Evolutionary conservation across 2,888 invertebrate genomes (phyloP).

Genomic region (Pachydiplax longipennis): DNA sequence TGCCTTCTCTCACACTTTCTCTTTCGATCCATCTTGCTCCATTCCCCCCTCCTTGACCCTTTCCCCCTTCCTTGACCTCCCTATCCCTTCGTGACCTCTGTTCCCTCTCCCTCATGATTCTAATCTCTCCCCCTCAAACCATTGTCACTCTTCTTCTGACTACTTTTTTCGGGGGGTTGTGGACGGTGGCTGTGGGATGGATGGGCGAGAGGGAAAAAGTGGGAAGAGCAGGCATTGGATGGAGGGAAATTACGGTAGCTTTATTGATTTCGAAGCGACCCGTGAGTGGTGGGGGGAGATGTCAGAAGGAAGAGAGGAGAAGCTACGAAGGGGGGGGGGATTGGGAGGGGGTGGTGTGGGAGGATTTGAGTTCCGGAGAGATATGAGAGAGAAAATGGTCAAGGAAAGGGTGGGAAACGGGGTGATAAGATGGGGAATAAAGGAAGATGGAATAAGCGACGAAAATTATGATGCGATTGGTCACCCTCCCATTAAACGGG

Average conservation of each 20-base stretch:
- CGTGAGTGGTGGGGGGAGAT: background rate
- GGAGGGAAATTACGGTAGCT: conserved; percentile 31
- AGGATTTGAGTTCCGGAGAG: background rate
- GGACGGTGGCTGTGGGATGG: background rate
- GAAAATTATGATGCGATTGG: no score
- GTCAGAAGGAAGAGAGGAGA: background rate
- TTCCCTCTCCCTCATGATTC: background rate
- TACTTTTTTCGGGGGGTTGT: background rate
- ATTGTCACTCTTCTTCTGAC: background rate
- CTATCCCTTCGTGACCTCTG: background rate
- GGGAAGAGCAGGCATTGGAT: background rate
- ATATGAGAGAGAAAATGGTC: background rate
- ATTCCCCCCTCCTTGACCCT: background rate
- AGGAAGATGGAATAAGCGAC: background rate
- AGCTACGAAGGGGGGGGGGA: background rate
- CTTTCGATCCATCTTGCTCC: background rate
- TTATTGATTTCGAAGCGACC: conserved; percentile 42
- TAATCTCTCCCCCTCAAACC: background rate
- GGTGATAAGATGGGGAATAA: background rate
- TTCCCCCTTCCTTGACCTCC: background rate
- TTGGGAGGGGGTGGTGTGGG: background rate
- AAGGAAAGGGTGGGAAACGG: background rate
- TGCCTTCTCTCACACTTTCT: background rate
- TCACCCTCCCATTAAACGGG: no score
- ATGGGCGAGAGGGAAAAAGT: background rate